Conservation (phyloP, 2,888 invertebrate genomes). For the Ischnura elegans region DNA sequence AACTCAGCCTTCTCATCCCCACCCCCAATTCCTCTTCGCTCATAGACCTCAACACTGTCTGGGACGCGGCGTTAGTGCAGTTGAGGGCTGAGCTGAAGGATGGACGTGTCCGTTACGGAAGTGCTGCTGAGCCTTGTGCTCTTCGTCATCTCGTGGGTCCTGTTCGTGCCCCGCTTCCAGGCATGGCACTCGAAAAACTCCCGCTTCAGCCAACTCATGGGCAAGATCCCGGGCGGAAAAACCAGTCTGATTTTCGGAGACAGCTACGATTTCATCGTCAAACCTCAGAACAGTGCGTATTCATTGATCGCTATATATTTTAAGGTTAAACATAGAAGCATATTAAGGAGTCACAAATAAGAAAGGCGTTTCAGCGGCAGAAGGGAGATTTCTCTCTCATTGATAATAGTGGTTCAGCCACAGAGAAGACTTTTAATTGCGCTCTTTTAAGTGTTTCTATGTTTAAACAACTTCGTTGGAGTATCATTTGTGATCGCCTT, state of each 20-base stretch:
- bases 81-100: not conserved
- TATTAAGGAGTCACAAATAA: no score
- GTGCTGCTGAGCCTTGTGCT: not conserved
- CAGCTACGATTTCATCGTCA: not conserved
- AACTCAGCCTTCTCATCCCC: not conserved
- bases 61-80: not conserved
- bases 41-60: not conserved
- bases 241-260: not conserved
- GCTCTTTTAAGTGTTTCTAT: no score
- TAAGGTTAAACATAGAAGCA: no score
- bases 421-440: no score
- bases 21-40: not conserved
- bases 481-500: no score
- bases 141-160: not conserved
- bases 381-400: no score
- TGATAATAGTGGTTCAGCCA: no score
- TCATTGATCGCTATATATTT: no score
- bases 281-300: conserved; percentile 25
- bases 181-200: not conserved
- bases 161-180: not conserved
- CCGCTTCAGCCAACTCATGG: not conserved
- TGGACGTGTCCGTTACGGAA: conserved; percentile 5
- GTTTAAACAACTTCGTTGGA: no score
- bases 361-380: no score
- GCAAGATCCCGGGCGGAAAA: not conserved